Evolutionary conservation across 2,797 vertebrate genomes (phyloP), one percentile per base, ranked within the genome.

Genomic region (Acanthurus leucopareius): DNA sequence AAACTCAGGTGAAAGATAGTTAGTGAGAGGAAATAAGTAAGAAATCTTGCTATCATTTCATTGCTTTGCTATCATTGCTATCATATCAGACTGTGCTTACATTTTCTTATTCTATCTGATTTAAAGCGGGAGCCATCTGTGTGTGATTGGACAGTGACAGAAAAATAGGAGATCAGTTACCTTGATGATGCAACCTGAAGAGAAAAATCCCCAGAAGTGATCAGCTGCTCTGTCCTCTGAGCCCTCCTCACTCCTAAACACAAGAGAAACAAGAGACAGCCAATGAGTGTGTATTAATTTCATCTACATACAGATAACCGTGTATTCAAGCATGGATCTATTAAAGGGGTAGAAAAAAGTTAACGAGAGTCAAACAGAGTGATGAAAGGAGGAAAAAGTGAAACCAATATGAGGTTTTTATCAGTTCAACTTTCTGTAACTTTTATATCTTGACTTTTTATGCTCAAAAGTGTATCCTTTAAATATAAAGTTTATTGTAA

Each of bases 231-330:
- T 28, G 15, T 75, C 45, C 48, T 7, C 60, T n/a, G 25, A 63
- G 40, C 32, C 53, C 45, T n/a, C 45, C 32, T 75, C 67, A 71
- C 48, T 52, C 78, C 89, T 88, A 65, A 13, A 76, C 4, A 77
- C 32, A 20, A 79, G 16, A 62, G 66, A 4, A 68, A 59, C 22
- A 75, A 35, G 52, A 62, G 6, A 20, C 7, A 60, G 42, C 0
- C 10, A 0, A 32, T 32, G 17, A 52, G 1, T 44, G 7, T 28
- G 32, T 25, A 15, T 44, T 4, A 16, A 2, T 17, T 3, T 35
- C 3, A 5, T 7, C 13, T 32, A 9, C 20, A 64, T 35, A 32
- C 15, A 40, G 10, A 32, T 17, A n/a, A 45, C 28, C 7, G 38
- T 14, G 48, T 32, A 32, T 32, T 3, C 32, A 32, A 5, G 32